Percentiles rank a stretch among this genome's conserved stretches.
Conservation (phyloP, 1,140 invertebrate genomes). For the Drosophila albomicans region DNA sequence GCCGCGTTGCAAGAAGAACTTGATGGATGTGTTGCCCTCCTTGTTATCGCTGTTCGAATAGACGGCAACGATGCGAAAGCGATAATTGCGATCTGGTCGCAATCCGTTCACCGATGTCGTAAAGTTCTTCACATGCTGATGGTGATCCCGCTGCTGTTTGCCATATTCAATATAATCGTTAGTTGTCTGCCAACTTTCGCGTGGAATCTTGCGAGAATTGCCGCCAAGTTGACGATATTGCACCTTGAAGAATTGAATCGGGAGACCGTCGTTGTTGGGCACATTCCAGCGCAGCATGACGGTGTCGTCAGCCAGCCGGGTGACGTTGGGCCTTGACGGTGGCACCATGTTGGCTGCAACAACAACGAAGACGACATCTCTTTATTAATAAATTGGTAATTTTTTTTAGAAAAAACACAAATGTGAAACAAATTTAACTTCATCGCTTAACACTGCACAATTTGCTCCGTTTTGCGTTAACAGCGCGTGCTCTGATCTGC, state of each 20-base stretch:
- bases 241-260: constrained; percentile 95
- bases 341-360: constrained; percentile 91
- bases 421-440: not conserved
- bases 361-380: constrained; percentile 3
- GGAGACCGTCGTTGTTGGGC: constrained; percentile 91
- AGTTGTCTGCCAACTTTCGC: constrained; percentile 91
- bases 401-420: not conserved
- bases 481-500: not conserved
- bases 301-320: constrained; percentile 93
- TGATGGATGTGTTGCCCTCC: constrained; percentile 91
- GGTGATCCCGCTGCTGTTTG: constrained; percentile 34
- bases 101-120: constrained; percentile 88
- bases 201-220: constrained; percentile 64
- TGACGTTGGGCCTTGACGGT: constrained; percentile 93
- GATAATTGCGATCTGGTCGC: constrained; percentile 88
- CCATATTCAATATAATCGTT: constrained; percentile 91
- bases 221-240: constrained; percentile 82
- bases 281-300: constrained; percentile 97
- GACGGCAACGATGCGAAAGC: constrained; percentile 96
- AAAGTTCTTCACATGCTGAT: constrained; percentile 86
- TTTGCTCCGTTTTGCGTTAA: not conserved
- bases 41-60: constrained; percentile 98
- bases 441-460: not conserved
- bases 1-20: constrained; percentile 90
- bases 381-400: not conserved